Evolutionary conservation across 2,888 invertebrate genomes (phyloP).

Genomic region (Congeria kusceri): DNA sequence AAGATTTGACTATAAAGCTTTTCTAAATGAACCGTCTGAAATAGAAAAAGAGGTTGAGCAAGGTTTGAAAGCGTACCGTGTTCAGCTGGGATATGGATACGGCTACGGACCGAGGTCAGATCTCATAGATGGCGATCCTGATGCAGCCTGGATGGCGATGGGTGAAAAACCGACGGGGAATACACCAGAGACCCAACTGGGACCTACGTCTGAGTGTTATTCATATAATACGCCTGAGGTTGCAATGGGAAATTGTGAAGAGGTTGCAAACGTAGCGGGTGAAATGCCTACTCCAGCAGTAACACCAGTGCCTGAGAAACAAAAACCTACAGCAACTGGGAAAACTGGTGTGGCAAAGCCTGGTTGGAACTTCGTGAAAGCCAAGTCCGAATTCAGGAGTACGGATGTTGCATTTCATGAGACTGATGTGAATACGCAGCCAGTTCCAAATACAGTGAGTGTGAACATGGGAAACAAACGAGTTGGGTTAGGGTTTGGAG

Average conservation of each 20-base stretch:
- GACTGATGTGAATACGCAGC: constrained; percentile 3
- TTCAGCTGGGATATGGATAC: constrained; percentile 33
- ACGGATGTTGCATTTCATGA: constrained; percentile 58
- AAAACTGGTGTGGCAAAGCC: constrained; percentile 48
- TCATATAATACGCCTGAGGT: background rate
- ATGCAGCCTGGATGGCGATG: background rate
- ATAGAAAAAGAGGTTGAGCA: constrained; percentile 18
- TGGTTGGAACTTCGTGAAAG: constrained; percentile 61
- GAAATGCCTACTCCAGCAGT: background rate
- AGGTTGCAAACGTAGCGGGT: too few relatives aligned
- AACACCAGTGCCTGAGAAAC: background rate
- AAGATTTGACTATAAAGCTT: constrained; percentile 32
- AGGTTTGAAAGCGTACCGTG: constrained; percentile 25
- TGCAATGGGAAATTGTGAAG: background rate
- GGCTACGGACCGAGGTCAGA: constrained; percentile 50
- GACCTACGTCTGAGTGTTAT: background rate
- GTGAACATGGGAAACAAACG: constrained; percentile 36
- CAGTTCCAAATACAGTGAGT: constrained; percentile 25
- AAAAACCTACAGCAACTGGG: constrained; percentile 8
- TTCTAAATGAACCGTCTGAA: constrained; percentile 21
- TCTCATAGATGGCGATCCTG: constrained; percentile 22
- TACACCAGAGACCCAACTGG: background rate
- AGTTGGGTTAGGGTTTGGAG: constrained; percentile 36
- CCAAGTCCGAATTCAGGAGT: constrained; percentile 63
- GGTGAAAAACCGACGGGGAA: background rate